A percentile compares a stretch with the other conserved stretches of the same genome.
Evolutionary conservation across 2,113 vertebrate genomes (phyloP).

Genomic region (Petroica traversi): DNA sequence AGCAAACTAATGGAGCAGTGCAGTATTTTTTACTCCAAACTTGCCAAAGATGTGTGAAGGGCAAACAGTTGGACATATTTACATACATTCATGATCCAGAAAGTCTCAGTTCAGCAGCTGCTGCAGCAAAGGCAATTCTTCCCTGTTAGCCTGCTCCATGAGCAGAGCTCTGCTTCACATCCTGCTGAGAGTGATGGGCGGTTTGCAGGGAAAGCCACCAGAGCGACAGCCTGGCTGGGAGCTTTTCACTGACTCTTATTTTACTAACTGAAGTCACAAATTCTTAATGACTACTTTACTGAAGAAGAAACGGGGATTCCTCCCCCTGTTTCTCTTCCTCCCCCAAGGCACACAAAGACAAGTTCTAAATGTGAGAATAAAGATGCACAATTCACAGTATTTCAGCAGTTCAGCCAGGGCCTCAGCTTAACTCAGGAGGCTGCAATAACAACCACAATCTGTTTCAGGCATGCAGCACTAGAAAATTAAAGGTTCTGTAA

Average conservation of each 20-base stretch:
- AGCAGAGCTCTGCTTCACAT: not conserved
- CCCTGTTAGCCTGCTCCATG: not conserved
- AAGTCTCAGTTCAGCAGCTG: conserved; percentile 54
- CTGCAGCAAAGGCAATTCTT: conserved; percentile 54
- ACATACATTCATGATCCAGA: conserved; percentile 62
- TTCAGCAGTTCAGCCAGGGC: conserved; percentile 16
- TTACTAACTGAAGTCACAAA: not conserved
- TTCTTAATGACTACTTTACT: not conserved
- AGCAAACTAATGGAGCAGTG: conserved; percentile 70
- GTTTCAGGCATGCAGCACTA: conserved; percentile 56
- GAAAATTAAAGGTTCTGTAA: conserved; percentile 73
- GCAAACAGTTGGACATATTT: conserved; percentile 63
- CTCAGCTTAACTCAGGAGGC: conserved; percentile 11
- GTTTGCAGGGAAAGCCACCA: not conserved
- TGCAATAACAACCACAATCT: conserved; percentile 51
- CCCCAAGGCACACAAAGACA: not conserved
- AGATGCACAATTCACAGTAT: conserved; percentile 24
- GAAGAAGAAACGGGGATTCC: not conserved
- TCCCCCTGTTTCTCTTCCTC: not conserved
- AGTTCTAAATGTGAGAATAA: not conserved
- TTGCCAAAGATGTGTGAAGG: conserved; percentile 73
- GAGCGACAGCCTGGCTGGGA: not conserved
- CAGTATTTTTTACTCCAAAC: conserved; percentile 65
- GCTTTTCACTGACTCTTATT: not conserved
- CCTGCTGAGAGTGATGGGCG: not conserved